Evolutionary conservation across 1,140 invertebrate genomes (phyloP), one percentile per base, ranked within the genome.

Genomic region (Procambarus virginalis): DNA sequence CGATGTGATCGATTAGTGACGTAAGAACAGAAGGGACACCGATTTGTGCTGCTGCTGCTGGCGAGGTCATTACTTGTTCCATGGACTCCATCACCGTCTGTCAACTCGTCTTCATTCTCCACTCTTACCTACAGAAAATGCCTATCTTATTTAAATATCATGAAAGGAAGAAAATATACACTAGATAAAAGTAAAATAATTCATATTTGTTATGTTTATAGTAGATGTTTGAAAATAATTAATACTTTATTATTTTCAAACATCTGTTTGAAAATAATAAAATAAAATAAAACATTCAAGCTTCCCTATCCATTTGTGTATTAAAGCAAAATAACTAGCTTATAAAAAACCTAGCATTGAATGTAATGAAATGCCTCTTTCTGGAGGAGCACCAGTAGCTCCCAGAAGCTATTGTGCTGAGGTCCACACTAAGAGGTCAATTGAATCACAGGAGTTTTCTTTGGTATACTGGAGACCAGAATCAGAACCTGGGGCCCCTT

Each of bases 1-100:
- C 22, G 22, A 22, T 34, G 22, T 73, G 68, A 34, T 73, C 68
- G 14, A 73, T 73, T 73, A 73, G 68, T 73, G 68, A 73, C 34
- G 68, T 73, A 73, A 34, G 68, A 14, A 73, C 68, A 73, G 68
- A 34, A 73, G 73, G 83, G 68, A 75, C 89, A 90, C 58, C 76
- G 82, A 34, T 85, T 80, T 10, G 55, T 55, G 48, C 81, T 81
- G 64, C 55, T 82, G 58, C 51, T 55, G 55, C 55, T 34, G 10
- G 84, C 81, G 2, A 77, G 79, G 77, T 85, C 79, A 14, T 82
- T 60, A 34, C 76, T 22, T 8, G 17, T 48, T 48, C 81, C 84
- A 45, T 45, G 51, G 22, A 51, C 20, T 73, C 78, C 77, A 73
- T 9, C 68, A 34, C 68, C 22, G 68, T 73, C 68, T 34, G 68